These are phyloP conservation scores for Thereuonema tuberculata DNA, from an alignment of 1,140 invertebrate genomes.

Conservation along the genomic window DNA sequence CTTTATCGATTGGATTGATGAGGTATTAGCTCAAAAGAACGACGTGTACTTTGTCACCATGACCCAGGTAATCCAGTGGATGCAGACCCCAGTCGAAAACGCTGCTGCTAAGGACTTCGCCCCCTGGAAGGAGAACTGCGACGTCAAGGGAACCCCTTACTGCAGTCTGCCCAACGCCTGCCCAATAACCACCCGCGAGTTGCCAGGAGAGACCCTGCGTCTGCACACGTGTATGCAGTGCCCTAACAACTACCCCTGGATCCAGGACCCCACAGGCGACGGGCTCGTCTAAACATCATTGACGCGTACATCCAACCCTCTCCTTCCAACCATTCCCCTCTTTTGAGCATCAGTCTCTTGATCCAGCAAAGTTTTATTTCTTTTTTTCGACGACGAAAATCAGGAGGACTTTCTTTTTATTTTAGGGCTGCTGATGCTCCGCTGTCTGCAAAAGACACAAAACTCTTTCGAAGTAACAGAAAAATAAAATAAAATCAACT, in stretches of 20 bases:
- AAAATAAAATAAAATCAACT: too few relatives aligned
- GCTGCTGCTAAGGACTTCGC: slow-evolving; percentile 74
- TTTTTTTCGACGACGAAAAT: too few relatives aligned
- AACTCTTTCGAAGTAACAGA: too few relatives aligned
- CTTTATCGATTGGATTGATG: slow-evolving; percentile 85
- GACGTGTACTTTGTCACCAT: slow-evolving; percentile 92
- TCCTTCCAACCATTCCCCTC: too few relatives aligned
- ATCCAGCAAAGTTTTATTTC: too few relatives aligned
- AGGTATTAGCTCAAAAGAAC: slow-evolving; percentile 63
- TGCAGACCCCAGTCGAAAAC: slow-evolving; percentile 86
- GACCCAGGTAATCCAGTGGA: slow-evolving; percentile 90
- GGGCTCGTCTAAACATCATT: slow-evolving; percentile 45
- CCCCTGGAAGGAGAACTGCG: slow-evolving; percentile 91
- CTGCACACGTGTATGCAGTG: slow-evolving; percentile 92
- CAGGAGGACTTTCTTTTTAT: too few relatives aligned
- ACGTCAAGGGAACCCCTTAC: slow-evolving; percentile 82
- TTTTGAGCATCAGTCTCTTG: too few relatives aligned
- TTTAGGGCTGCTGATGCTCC: too few relatives aligned
- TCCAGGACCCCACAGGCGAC: slow-evolving; percentile 85
- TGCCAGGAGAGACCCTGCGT: slow-evolving; percentile 79
- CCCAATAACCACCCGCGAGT: slow-evolving; percentile 70
- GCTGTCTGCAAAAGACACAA: too few relatives aligned
- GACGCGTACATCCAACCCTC: too few relatives aligned
- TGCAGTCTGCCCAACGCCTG: slow-evolving; percentile 84
- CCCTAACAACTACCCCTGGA: slow-evolving; percentile 89